Percentiles rank a stretch among this genome's conserved stretches.
Evolutionary conservation across 2,888 invertebrate genomes (phyloP).

Genomic region (Sminthurinus aureus): DNA sequence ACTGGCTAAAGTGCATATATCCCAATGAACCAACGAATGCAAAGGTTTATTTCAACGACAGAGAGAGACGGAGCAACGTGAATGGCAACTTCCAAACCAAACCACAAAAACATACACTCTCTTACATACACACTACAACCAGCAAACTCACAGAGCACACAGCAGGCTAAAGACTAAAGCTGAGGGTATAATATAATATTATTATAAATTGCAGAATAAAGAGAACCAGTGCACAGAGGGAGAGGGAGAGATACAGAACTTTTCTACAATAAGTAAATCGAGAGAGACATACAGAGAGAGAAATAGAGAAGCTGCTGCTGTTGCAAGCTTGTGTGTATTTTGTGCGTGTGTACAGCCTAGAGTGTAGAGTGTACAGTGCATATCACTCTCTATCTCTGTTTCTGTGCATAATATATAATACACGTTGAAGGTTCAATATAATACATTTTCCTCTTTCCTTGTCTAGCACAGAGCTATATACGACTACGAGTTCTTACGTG

Average conservation of each 20-base stretch:
- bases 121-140: neutral
- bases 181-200: neutral
- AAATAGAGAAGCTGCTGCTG: neutral
- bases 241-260: neutral
- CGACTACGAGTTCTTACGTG: neutral
- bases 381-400: too few relatives aligned
- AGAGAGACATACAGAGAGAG: constrained; percentile 7
- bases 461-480: neutral
- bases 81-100: neutral
- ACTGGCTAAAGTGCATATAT: neutral
- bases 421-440: too few relatives aligned
- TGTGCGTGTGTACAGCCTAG: neutral
- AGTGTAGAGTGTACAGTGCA: too few relatives aligned
- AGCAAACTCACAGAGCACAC: neutral
- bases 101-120: too few relatives aligned
- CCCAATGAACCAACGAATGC: neutral
- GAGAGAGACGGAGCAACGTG: neutral
- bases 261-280: neutral
- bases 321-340: neutral
- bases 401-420: too few relatives aligned
- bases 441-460: neutral
- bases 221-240: neutral
- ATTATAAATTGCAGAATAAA: too few relatives aligned
- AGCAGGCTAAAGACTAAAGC: neutral
- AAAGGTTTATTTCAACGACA: neutral